Evolutionary conservation across 37 sponge, comb jelly and placozoan species (phyloP), one percentile per base, ranked within the genome.

Genomic region (Halisarca cf. caerulea): DNA sequence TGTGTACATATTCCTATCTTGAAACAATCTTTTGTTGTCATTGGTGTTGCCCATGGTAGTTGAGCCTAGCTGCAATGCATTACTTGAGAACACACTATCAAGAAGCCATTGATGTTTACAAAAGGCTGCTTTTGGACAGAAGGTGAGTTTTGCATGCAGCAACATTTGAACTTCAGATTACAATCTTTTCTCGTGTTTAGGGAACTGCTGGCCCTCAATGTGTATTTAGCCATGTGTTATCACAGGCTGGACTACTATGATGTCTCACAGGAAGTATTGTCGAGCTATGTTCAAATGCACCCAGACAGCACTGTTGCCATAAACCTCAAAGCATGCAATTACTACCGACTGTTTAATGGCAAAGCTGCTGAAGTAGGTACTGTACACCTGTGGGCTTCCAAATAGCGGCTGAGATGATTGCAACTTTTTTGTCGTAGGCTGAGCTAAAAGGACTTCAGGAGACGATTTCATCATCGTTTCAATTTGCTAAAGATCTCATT

Each of bases 221-320:
- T 99, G 69, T 99, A 99, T 78, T 88, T 97, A 61, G 99, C 99
- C 64, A 95, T 99, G 87, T 99, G 99, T 85, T 99, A 99, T 79
- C 99, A 99, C 94, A 95, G 95, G 79, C 89, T 99, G 59, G 99
- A 99, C 80, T 99, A 99, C 89, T 99, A 99, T 59, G 99, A 99
- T 85, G 97, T 99, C 4, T 95, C 97, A 0, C 95, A 94, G 90
- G 99, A 99, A 78, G 97, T 99, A n/a, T 80, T 99, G 72, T 91
- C 99, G 4, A 86, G 94, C 28, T 99, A 99, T 84, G 82, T 99
- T 1, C 95, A 96, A 78, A 86, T 84, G 47, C 64, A 94, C 69
- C 94, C 99, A 15, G 97, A 96, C 88, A 94, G 95, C 80, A 90
- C 84, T 8, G 84, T 95, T 17, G 99, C 97, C 60, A 90, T 93